These are phyloP conservation scores for Zootermopsis nevadensis DNA, from an alignment of 2,888 invertebrate species.

Conservation along the genomic window DNA sequence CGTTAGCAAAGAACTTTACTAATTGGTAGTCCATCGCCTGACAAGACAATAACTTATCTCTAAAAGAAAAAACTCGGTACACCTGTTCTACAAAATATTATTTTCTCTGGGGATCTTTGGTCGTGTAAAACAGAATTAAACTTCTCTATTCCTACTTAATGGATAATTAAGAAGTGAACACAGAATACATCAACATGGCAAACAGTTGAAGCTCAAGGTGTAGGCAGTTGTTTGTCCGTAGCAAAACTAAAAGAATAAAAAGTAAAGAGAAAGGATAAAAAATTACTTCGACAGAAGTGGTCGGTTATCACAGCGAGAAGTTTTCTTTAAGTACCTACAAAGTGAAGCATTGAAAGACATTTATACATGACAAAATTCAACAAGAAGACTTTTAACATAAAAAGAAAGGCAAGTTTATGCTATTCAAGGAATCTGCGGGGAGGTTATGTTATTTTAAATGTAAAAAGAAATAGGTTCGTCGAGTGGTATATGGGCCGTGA, in stretches of 20 bases:
- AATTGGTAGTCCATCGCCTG: too few relatives aligned
- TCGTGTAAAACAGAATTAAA: neutral
- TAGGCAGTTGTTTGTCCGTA: constrained; percentile 21
- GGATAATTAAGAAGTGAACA: constrained; percentile 52
- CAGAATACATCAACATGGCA: constrained; percentile 47
- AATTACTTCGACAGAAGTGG: neutral
- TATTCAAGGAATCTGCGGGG: constrained; percentile 21
- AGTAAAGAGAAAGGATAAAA: neutral
- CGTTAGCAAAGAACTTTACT: too few relatives aligned
- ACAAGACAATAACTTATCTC: too few relatives aligned
- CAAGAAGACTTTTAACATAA: constrained; percentile 37
- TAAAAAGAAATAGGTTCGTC: constrained; percentile 43
- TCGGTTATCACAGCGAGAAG: constrained; percentile 35
- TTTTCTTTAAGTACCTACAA: constrained; percentile 41
- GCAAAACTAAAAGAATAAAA: too few relatives aligned
- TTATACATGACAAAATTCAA: constrained; percentile 37
- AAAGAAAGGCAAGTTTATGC: neutral
- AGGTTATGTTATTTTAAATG: constrained; percentile 39
- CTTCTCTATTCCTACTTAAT: constrained; percentile 47
- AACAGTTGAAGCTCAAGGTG: neutral
- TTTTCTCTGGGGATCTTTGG: neutral
- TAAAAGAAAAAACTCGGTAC: too few relatives aligned
- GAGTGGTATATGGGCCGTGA: constrained; percentile 50
- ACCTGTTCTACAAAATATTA: too few relatives aligned
- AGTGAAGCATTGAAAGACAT: constrained; percentile 37